Evolutionary conservation across 2,888 invertebrate species (phyloP), one percentile per base, ranked within the genome.

Genomic region (Frankliniella intonsa): DNA sequence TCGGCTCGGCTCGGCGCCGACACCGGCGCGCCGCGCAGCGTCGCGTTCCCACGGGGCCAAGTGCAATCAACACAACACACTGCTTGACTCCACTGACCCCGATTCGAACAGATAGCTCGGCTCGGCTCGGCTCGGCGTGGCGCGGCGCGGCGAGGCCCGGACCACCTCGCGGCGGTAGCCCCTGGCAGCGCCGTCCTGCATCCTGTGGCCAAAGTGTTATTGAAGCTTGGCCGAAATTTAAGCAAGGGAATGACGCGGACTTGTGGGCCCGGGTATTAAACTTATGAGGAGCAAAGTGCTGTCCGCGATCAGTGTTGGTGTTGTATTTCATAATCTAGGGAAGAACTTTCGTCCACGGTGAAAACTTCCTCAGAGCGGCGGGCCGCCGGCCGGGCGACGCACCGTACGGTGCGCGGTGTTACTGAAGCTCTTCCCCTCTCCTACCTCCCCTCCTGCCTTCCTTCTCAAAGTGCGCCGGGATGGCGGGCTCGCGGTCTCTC

Each of bases 11-110:
- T 62, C 62, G 62, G 19, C 62, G 62, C 14, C 14, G 19, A 8
- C 55, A 2, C 55, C 55, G 55, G 55, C 55, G 55, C 2, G 55
- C 14, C 17, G 55, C 55, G 17, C 17, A 8, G 55, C 55, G 55
- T 12, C 17, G 62, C 62, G 62, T 62, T 62, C 62, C 62, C 62
- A 62, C 62, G 62, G 11, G 62, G 17, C 62, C 62, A n/a, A 25
- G 22, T 25, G 25, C 69, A 76, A 76, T 76, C 69, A 76, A 76
- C 69, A 76, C 69, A n/a, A 65, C n/a, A 69, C 69, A n/a, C 69
- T 17, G n/a, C 65, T 65, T n/a, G 69, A 22, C 69, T 55, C 55
- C 55, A 8, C 69, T 25, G 69, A 76, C 25, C 69, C 69, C 25
- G 25, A 76, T 76, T 25, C 69, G 22, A 25, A 76, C 25, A 76